Percentiles rank a stretch among this genome's conserved stretches.
Conservation (phyloP, 2,113 vertebrate genomes). For the Calidris pugnax region DNA sequence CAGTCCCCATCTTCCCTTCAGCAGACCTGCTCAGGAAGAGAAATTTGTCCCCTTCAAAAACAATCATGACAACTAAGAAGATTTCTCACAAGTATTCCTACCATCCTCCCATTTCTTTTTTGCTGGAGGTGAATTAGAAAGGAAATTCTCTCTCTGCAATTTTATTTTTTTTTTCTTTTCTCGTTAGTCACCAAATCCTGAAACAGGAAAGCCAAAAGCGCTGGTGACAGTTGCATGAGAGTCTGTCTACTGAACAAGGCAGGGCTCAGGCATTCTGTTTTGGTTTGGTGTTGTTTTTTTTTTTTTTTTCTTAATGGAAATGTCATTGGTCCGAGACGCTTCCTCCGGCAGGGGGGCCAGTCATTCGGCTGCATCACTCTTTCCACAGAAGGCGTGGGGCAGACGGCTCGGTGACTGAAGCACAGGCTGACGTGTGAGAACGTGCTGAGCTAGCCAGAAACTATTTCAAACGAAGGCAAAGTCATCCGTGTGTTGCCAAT, state of each 20-base stretch:
- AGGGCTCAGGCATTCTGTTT: background rate
- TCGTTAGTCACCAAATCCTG: background rate
- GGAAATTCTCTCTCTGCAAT: background rate
- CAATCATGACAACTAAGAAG: background rate
- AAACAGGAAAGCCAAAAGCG: background rate
- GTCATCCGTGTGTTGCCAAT: background rate
- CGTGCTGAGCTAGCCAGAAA: background rate
- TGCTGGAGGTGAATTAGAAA: background rate
- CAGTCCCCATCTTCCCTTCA: background rate
- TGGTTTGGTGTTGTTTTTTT: too few species aligned
- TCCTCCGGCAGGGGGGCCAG: background rate
- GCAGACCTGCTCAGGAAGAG: background rate
- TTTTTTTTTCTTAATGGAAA: background rate
- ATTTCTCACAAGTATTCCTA: background rate
- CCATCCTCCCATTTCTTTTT: background rate
- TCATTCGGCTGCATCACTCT: background rate
- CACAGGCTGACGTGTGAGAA: background rate
- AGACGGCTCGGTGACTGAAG: background rate
- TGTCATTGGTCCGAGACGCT: background rate
- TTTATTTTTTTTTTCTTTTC: background rate
- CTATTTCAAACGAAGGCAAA: background rate
- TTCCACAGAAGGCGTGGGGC: background rate
- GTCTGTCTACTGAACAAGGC: background rate
- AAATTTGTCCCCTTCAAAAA: background rate
- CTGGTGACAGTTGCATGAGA: background rate